Evolutionary conservation across 1,140 invertebrate species (phyloP).

Genomic region (Heliconius himera): DNA sequence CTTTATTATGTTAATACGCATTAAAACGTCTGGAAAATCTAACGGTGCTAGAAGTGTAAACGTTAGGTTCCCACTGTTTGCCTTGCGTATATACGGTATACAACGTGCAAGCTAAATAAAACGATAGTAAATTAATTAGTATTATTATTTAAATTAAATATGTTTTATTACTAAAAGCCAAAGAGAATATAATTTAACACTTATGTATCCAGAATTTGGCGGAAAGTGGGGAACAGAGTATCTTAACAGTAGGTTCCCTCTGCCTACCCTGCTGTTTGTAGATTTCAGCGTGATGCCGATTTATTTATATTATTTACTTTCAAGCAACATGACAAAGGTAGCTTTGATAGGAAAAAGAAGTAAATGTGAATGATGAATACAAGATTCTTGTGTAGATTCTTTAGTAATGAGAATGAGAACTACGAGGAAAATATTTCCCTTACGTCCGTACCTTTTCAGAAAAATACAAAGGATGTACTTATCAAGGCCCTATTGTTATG

Average conservation of each 20-base stretch:
- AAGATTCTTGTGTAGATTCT: background rate
- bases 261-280: no score
- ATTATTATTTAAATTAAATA: background rate
- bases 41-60: no score
- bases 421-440: constrained; percentile 8
- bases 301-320: background rate
- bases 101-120: no score
- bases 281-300: no score
- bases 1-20: no score
- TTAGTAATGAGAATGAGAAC: background rate
- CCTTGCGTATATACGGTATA: no score
- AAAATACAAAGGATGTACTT: background rate
- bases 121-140: no score
- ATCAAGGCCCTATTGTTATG: background rate
- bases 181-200: background rate
- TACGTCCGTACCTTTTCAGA: constrained; percentile 2
- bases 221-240: no score
- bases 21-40: no score
- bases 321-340: background rate
- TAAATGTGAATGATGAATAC: constrained; percentile 6
- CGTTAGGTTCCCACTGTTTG: no score
- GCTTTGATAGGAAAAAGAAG: background rate
- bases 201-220: no score
- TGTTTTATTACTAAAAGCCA: background rate
- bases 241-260: no score